Base-by-base conservation (phyloP, 2,888 invertebrate genomes). In the Dyspetes luteomarginatus region DNA sequence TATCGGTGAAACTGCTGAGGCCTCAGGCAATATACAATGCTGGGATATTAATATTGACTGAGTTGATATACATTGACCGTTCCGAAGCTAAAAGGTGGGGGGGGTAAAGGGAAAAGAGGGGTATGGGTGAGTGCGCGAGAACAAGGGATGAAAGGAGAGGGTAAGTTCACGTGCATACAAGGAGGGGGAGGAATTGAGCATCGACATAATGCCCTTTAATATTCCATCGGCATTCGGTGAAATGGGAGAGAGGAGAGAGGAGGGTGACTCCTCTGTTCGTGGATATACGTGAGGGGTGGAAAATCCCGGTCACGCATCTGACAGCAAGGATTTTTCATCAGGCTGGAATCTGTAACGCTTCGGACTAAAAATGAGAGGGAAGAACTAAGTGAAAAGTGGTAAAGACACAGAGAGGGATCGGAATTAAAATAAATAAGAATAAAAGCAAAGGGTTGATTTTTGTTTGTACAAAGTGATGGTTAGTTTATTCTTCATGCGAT, bases 1-100 rank as follows among this genome's bases (percentile, higher is more conserved):
- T 73, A 72, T 50, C 52, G 43, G 4, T 28, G 45, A 50, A 67
- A 43, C 62, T 26, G 17, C 17, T 5, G 68, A 78, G 55, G 62
- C 55, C 56, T 74, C 60, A 43, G 24, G 2, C n/a, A n/a, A n/a
- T 15, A 77, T 81, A 78, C 78, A 72, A 79, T 75, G 75, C 79
- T 55, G 58, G 76, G 82, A 85, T 86, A 86, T 86, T 86, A 85
- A 86, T 85, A 86, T 86, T 82, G 80, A 55, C 60, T 43, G 56
- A 82, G 79, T 86, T 80, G 85, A 82, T 83, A n/a, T n/a, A 81
- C 85, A 81, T 82, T 68, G 81, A 50, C 75, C 60, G n/a, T n/a
- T 78, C 80, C 55, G 52, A 69, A 26, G 52, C n/a, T n/a, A n/a
- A n/a, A n/a, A n/a, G n/a, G 74, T 48, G 55, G 43, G n/a, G n/a